Percentiles rank a stretch among this genome's conserved stretches.
phyloP scores from a whole-genome alignment of 1,140 invertebrate species.

The Frieseomelitta varia region DNA sequence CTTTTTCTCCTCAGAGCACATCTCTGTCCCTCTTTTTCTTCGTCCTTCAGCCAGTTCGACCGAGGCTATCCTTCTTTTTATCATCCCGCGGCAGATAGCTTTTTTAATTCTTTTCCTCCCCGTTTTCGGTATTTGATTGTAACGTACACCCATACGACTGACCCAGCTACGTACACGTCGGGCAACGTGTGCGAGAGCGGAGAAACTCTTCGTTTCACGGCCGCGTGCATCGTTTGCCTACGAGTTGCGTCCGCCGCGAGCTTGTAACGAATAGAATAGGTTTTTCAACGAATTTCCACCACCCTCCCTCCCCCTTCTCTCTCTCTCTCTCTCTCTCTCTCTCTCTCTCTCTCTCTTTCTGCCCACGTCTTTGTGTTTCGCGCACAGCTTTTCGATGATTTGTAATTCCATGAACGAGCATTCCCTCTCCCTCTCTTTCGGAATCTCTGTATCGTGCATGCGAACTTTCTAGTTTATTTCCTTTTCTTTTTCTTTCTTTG shows the following conservation, averaged over 20 bases:
- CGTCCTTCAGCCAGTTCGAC: neutral
- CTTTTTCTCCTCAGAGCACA: too few relatives aligned
- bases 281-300: slow-evolving; percentile 15
- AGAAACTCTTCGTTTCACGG: slow-evolving; percentile 9
- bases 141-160: slow-evolving; percentile 70
- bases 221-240: slow-evolving; percentile 49
- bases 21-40: slow-evolving; percentile 22
- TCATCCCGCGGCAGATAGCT: slow-evolving; percentile 76
- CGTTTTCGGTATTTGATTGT: slow-evolving; percentile 79
- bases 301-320: too few relatives aligned
- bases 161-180: slow-evolving; percentile 40
- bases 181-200: neutral
- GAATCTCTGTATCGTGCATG: neutral
- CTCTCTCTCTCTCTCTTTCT: too few relatives aligned
- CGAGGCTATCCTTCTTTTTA: slow-evolving; percentile 67
- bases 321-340: too few relatives aligned
- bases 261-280: slow-evolving; percentile 35
- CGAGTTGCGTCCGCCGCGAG: slow-evolving; percentile 31
- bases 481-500: neutral
- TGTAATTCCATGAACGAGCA: slow-evolving; percentile 37
- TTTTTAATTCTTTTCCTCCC: slow-evolving; percentile 76
- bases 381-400: slow-evolving; percentile 51
- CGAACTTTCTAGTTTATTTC: neutral
- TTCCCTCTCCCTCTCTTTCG: neutral
- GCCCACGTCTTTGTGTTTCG: slow-evolving; percentile 44